Base-by-base conservation (phyloP, 1,140 invertebrate genomes). In the Parapsyche elsis region DNA sequence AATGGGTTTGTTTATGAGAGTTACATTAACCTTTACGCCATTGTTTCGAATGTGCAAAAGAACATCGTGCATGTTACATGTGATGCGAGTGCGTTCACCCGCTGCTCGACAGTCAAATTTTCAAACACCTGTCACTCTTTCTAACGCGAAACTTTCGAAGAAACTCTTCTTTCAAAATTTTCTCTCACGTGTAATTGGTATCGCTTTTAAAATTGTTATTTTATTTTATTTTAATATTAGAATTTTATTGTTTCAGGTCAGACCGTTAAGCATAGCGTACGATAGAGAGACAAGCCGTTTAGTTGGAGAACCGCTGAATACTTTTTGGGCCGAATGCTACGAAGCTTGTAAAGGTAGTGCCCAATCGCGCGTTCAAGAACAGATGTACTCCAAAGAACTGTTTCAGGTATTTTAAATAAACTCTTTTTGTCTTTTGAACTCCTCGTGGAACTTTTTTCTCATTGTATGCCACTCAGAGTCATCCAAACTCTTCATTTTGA, bases 321-420 rank as follows among this genome's bases (percentile, higher is more conserved):
- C 87, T 0, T 91, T 90, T 84, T 92, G 91, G 91, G 90, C 90
- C 16, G 89, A 91, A 67, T 91, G 90, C 83, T 91, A 91, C 76
- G 91, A 92, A 82, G 87, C 86, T 0, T 90, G 89, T 70, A 92
- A 92, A 86, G 85, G 90, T 2, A 89, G 89, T 38, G 87, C 90
- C 53, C 91, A 92, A 83, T 90, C 87, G 74, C 86, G 91, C 21
- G 91, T 90, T 81, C 85, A 89, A 59, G 89, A 91, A 71, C 88
- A 91, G 76, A 89, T 89, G 4, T 90, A 92, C 76, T 90, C 90
- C 79, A 90, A 91, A 84, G 87, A 90, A 24, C 88, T 89, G 10
- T 93, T 93, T 83, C 90, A 92, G 87, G 91, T 91, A 84, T 84
- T 38, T n/a, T 1, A 38, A 38, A 38, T 38, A 38, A 4, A 38